Conservation (phyloP, 2,797 vertebrate genomes). For the Momotus momota region DNA sequence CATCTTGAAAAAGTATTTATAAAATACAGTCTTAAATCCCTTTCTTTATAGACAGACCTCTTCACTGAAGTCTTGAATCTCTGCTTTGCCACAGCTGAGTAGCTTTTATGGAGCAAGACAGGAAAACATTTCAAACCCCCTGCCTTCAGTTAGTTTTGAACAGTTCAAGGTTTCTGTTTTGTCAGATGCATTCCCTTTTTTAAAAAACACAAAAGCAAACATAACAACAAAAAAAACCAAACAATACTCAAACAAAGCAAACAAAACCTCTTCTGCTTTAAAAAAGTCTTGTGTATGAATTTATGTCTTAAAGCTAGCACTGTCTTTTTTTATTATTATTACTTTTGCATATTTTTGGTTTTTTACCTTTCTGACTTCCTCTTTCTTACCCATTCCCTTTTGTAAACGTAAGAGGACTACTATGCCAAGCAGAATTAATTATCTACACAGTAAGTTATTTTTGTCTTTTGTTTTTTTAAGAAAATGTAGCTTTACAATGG, state of each 20-base stretch:
- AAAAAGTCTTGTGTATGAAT: neutral
- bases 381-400: constrained; percentile 56
- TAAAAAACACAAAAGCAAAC: neutral
- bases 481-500: constrained; percentile 37
- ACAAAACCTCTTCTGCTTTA: neutral
- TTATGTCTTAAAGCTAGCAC: neutral
- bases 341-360: constrained; percentile 39
- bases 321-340: neutral
- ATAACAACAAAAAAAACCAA: neutral
- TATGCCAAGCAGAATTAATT: constrained; percentile 84
- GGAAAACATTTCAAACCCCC: neutral
- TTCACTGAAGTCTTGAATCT: neutral
- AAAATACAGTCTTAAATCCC: neutral
- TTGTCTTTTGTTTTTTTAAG: neutral
- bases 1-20: neutral
- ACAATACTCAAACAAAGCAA: neutral
- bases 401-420: constrained; percentile 87
- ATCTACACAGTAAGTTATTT: constrained; percentile 80
- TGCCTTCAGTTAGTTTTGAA: neutral
- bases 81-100: neutral
- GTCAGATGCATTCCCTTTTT: neutral
- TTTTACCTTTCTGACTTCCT: constrained; percentile 75
- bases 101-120: neutral
- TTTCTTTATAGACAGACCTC: neutral
- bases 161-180: neutral